Evolutionary conservation across 2,888 invertebrate species (phyloP), one percentile per base, ranked within the genome.

Genomic region (Lasioglossum oenotherae): DNA sequence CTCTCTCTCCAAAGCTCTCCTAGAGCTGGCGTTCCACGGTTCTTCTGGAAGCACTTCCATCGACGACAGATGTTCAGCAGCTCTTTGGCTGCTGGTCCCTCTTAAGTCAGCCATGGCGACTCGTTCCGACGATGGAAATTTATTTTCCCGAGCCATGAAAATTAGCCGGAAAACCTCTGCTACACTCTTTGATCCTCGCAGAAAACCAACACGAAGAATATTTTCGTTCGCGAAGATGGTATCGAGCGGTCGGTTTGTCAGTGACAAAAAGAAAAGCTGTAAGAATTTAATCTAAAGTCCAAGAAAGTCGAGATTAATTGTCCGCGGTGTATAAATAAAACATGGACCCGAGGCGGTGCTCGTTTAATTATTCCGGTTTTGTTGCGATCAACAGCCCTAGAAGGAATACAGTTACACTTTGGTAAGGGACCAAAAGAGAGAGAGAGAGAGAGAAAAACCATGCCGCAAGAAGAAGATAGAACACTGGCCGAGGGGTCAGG

Each of bases 31-130:
- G 69, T 76, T 80, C 35, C 35, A 69, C 82, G 88, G 81, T 78
- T 76, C 89, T 88, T 90, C 88, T 88, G 82, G 84, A 91, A 90
- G 80, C 85, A 91, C 90, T 90, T 87, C 72, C 41, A 84, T 49
- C 85, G 85, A 88, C 84, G 91, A 91, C 91, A 91, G 90, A 91
- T 89, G 91, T 88, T 91, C 85, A 41, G 57, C 89, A 90, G 89
- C 84, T 74, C 77, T 53, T 79, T 74, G 38, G 78, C 53, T 46
- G 71, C 76, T 49, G 41, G 53, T 81, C 27, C 44, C 78, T 82
- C 82, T 80, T 31, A 41, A 85, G 78, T 78, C 87, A 80, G 79
- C 83, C 14, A 4, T 35, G 87, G 77, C 38, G 69, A 35, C 71
- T 31, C 57, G 71, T 79, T 64, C 78, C 77, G 60, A 71, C 75